Conservation (phyloP, 2,888 invertebrate genomes). For the Hesperia comma region DNA sequence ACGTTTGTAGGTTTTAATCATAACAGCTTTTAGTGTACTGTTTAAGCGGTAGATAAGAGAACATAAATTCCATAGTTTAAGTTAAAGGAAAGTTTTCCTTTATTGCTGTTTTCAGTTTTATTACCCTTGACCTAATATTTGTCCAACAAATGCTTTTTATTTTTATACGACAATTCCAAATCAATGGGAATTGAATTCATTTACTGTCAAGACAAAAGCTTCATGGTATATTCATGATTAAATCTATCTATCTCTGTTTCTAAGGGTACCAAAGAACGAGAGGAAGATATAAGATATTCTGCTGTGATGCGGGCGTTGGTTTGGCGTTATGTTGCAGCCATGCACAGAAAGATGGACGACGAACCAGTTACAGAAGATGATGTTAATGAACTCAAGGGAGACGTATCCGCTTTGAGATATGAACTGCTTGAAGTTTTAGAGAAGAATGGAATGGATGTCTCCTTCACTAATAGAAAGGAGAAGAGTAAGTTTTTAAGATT, state of each 20-base stretch:
- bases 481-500: constrained; percentile 82
- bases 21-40: too few species aligned
- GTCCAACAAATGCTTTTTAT: not conserved
- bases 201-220: too few species aligned
- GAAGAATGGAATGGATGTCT: constrained; percentile 94
- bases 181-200: too few species aligned
- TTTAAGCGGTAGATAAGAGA: too few species aligned
- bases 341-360: constrained; percentile 92
- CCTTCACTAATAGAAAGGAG: constrained; percentile 88
- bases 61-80: not conserved
- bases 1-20: too few species aligned
- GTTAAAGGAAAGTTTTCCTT: not conserved
- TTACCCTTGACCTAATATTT: constrained; percentile 3
- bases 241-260: not conserved
- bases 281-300: constrained; percentile 88
- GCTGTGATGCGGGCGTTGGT: constrained; percentile 95
- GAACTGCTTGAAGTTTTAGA: constrained; percentile 95
- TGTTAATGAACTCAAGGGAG: constrained; percentile 96
- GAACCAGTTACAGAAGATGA: constrained; percentile 95
- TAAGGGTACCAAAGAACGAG: constrained; percentile 85
- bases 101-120: not conserved
- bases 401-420: constrained; percentile 95
- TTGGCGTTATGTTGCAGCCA: constrained; percentile 95
- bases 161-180: too few species aligned
- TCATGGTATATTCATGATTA: not conserved